Evolutionary conservation across 2,888 invertebrate genomes (phyloP), one percentile per base, ranked within the genome.

Genomic region (Chaetogeoica ovagalla): DNA sequence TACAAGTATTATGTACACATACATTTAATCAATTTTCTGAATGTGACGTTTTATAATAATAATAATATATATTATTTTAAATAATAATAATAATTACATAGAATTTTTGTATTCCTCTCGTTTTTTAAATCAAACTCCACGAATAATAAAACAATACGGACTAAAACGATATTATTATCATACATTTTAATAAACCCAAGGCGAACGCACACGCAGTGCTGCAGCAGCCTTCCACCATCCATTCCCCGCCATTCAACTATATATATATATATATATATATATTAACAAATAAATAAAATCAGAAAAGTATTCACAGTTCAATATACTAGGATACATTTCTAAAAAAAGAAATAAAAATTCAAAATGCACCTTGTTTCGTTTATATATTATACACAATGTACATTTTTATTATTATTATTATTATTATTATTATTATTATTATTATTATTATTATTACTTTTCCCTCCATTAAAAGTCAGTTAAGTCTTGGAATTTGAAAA

Each of bases 311-410:
- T 71, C 79, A 79, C 79, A 79, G n/a, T 71, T 76, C 59, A 79
- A 63, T 63, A 79, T 63, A 79, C 70, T 79, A 79, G 55, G 79
- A 79, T 79, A 79, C 79, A 79, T 79, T 79, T 79, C 63, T 63
- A 79, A 71, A 79, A 70, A 70, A 70, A 70, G 79, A 79, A 79
- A 79, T 79, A 79, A 79, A 77, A 79, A 79, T 79, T 79, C 79
- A 79, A 71, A 79, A 79, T 79, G 79, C 79, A 79, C 79, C 79
- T 79, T 79, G 79, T 79, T 70, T 79, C 70, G 79, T 79, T 77
- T 77, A 77, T 70, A 79, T 79, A 79, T 79, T 62, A 71, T 71
- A 79, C 70, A 79, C 79, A 79, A 79, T 79, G 57, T 79, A 79
- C 70, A 79, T 63, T 65, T 79, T 37, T 66, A 43, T 72, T 43